Base-by-base conservation (phyloP, 2,888 invertebrate species). In the Lissonota sp. region DNA sequence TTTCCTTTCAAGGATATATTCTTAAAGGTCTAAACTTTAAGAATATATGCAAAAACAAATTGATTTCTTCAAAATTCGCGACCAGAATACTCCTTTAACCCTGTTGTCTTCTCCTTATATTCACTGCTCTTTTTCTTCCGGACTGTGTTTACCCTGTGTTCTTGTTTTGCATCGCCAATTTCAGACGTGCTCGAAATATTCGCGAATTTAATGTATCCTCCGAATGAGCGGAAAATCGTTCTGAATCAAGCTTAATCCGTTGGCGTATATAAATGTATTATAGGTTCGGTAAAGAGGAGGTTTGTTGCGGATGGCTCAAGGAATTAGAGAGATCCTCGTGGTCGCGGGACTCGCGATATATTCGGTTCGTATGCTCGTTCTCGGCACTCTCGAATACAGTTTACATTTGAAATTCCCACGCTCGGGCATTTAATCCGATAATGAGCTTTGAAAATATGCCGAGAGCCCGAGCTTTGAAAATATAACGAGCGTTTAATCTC, bases 291-390 rank as follows among this genome's bases (percentile, higher is more conserved):
- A 14, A 37, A 62, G 67, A 46, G 49, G 44, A 66, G 60, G 6
- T 7, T 60, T 62, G 67, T 75, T 75, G 67, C 75, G 75, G 75
- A 53, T 51, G n/a, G n/a, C n/a, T 42, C 55, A 16, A 16, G 49
- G 58, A 62, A 37, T 62, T 62, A 75, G 51, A 75, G 44, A 49
- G 53, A 67, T 60, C 67, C 67, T 75, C n/a, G 67, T 26, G 53
- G 5, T 53, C 14, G 75, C n/a, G n/a, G n/a, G 26, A n/a, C 12
- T 55, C 44, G 46, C 49, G 1, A 26, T 26, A 58, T 53, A 51
- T 67, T 67, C 67, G 75, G 53, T 75, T 44, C 60, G 3, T 26
- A 16, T 44, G 53, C 58, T 75, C 60, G 44, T 60, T 67, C 66
- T 44, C 51, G 37, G 14, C 14, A 26, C 40, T 66, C 12, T 55